Evolutionary conservation across 2,113 vertebrate species (phyloP), one percentile per base, ranked within the genome.

Genomic region (Austrofundulus limnaeus): DNA sequence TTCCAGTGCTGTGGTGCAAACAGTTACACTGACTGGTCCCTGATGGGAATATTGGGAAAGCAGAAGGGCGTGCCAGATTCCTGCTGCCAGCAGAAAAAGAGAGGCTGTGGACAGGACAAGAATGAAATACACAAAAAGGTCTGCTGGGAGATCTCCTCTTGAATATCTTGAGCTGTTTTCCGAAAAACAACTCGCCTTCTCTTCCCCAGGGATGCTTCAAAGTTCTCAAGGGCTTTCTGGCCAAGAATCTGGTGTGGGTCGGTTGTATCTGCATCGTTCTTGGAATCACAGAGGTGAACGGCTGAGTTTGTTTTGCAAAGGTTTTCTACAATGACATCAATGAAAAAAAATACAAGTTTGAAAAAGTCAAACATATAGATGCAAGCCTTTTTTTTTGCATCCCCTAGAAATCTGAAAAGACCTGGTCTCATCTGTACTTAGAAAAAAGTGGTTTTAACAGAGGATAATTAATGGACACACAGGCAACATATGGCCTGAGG

Each of bases 1-100:
- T 70, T 85, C 17, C 34, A 9, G 3, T 83, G 83, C 72, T 85
- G 77, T 13, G 83, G 83, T 13, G 77, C 80, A 11, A 21, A 61
- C 13, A 19, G 34, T 28, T 16, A 42, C 41, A 10, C 11, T 0
- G 75, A 85, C 76, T 85, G 79, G 79, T 61, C 31, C 52, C 42
- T 0, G 8, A 82, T 72, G 2, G 13, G 5, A 1, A 70, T 76
- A 61, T 82, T 79, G 79, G 9, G 3, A 19, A 61, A 75, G 25
- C 70, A 69, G 0, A 1, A 52, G 0, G 64, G 56, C 0, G 47
- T 77, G 48, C 83, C 72, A n/a, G 82, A 82, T 41, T 85, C 79
- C 23, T 80, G 73, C 56, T 80, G 79, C 7, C 0, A 1, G 2
- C 14, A 4, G 6, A 85, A 75, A 2, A 56, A 11, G 4, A 0